Evolutionary conservation across 2,888 invertebrate species (phyloP), one percentile per base, ranked within the genome.

Genomic region (Chelonus formosanus): DNA sequence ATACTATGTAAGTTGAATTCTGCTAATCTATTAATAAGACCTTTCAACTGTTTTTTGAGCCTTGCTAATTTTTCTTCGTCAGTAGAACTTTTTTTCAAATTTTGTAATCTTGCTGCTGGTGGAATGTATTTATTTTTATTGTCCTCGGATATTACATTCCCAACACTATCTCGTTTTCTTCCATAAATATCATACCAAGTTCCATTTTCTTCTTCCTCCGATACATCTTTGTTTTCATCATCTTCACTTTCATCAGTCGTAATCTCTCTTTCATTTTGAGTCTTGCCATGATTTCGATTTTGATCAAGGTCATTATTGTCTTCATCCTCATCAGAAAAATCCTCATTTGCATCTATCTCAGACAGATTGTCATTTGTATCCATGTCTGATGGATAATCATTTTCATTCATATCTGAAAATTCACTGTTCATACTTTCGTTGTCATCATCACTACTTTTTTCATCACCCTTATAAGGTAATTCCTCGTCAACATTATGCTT

Each of bases 121-220:
- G 96, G 95, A 68, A 96, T 83, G 77, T 97, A 97, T 70, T 91
- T 91, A 3, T 87, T 87, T 40, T 75, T 70, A 67, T 84, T 84
- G 67, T 85, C 90, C 31, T 48, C 44, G 10, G 36, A 85, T 53
- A 96, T 85, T 71, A 97, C 81, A 80, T 92, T 91, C 3, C 97
- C 97, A 73, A 92, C 88, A 76, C 90, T 90, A 79, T 93, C 92
- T 73, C 95, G 88, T 73, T 91, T 88, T 67, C 97, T 87, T 0
- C 97, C 97, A 85, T 98, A 97, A 80, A 98, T 97, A 85, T 98
- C 97, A 86, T 97, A 95, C 91, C 92, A 92, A 5, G 82, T 78
- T 20, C 69, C 70, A 34, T 66, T 64, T 7, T 60, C 71, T 58
- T 69, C 70, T 20, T 47, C 20, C 20, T 20, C 20, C 20, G 20